Base-by-base conservation (phyloP, 2,888 invertebrate genomes). In the Hydraecia micacea region DNA sequence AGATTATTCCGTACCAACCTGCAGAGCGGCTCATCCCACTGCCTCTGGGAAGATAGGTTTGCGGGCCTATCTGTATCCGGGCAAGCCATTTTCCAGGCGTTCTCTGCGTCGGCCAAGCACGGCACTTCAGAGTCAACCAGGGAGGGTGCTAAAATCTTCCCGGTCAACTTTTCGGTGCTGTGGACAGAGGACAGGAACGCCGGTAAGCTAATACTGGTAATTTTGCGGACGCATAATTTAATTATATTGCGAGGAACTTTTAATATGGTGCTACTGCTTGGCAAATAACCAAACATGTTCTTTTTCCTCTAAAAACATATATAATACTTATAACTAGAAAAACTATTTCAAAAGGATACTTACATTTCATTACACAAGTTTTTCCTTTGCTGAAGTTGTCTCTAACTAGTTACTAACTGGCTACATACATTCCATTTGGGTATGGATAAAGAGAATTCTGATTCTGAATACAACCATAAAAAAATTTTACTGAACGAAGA, bases 321-420 rank as follows among this genome's bases (percentile, higher is more conserved):
- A 60, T 15, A 28, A 2, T 32, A 32, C 2, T 2, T 28, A 60
- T 39, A 32, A 25, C 11, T 75, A 72, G 15, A 46, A 60, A 39
- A 70, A 65, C 58, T 69, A 63, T 81, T 79, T 73, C 65, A 49
- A 75, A 77, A 80, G 77, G 78, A 68, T 75, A 84, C 75, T 75
- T 72, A 77, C 72, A 75, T 77, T 77, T 79, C 77, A 81, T 86
- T 87, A 83, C 78, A 28, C 52, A 75, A 80, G 75, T 76, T 83
- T 77, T 80, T 77, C 79, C 75, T 88, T 87, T 88, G 72, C 71
- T 58, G 15, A 82, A 87, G 76, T 85, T 85, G 75, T 8, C 63
- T 52, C 67, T 75, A 87, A 88, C 88, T 86, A 86, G 67, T 87
- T 86, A 46, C 72, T 75, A 85, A 88, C 87, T 78, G 73, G 25